Evolutionary conservation across 1,140 invertebrate species (phyloP), one percentile per base, ranked within the genome.

Genomic region (Sarcophaga bullata): DNA sequence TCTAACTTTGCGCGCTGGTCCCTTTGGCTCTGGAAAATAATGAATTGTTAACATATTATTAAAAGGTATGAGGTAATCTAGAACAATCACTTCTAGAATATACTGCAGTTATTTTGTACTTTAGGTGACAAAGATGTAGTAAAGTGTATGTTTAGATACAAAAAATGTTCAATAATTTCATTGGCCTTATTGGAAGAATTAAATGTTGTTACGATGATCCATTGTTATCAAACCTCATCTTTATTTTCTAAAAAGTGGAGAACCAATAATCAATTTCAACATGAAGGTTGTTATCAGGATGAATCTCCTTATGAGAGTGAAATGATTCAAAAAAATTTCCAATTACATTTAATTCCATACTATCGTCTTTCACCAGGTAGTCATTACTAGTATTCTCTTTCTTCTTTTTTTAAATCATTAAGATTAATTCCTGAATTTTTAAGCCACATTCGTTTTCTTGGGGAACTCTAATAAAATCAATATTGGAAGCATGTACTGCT

Each of bases 1-100:
- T n/a, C n/a, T n/a, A 49, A n/a, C 49, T 37, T 13, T 73, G 62
- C 48, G 73, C 37, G n/a, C 52, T 37, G 10, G 73, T 13, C 7
- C 10, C n/a, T 13, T 73, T 73, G n/a, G n/a, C 19, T n/a, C 19
- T 13, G 13, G 68, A 17, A 72, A 72, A 72, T 25, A 25, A 72
- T 19, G 68, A 72, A 37, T 72, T 72, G 19, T 72, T 72, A 72
- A 72, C 68, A 72, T 72, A 72, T 72, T 72, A 19, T 72, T 72
- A 72, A 72, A 72, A 19, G 25, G 10, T 7, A 9, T 25, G 8
- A 7, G 19, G 19, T 72, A 72, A 25, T 72, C 68, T 9, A 72
- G 4, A 1, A 72, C 10, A 10, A 72, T 19, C 25, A 25, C 6
- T 72, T 72, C 68, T 7, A 17, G 68, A 19, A 72, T 25, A 37